Percentiles rank a stretch among this genome's conserved stretches.
These are phyloP conservation scores for Pammene aurita DNA, from an alignment of 2,888 invertebrate genomes.

Conservation along the genomic window DNA sequence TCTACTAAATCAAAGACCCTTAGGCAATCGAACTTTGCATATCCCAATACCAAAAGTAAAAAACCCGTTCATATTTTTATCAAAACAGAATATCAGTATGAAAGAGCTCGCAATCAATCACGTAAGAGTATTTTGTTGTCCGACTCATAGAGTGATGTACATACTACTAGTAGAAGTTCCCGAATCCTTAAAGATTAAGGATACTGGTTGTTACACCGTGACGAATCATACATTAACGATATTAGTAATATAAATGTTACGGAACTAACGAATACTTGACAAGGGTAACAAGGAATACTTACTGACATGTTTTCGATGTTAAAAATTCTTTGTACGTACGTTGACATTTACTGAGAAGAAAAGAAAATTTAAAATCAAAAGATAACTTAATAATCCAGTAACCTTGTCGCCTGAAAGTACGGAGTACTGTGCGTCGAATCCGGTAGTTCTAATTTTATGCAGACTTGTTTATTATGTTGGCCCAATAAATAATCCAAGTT, in stretches of 20 bases:
- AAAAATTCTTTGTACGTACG: no score
- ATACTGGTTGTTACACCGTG: constrained; percentile 51
- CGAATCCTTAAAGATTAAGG: constrained; percentile 59
- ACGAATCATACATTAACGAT: constrained; percentile 9
- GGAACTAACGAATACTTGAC: no score
- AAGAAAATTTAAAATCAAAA: no score
- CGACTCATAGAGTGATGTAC: constrained; percentile 51
- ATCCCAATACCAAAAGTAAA: constrained; percentile 17
- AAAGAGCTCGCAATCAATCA: constrained; percentile 50
- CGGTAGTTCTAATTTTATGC: no score
- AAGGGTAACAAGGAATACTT: no score
- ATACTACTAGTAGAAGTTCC: constrained; percentile 52
- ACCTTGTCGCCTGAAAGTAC: no score
- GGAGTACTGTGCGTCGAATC: no score
- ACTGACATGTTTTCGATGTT: no score
- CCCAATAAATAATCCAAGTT: no score
- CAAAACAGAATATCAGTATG: constrained; percentile 32
- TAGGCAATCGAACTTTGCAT: constrained; percentile 21
- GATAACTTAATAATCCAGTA: no score
- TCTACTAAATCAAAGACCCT: constrained; percentile 10
- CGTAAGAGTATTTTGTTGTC: constrained; percentile 54
- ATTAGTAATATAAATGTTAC: neutral
- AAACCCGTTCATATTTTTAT: constrained; percentile 29
- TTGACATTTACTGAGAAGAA: no score
- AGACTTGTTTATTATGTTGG: no score